Conservation (phyloP, 2,113 vertebrate genomes). For the Indri indri region DNA sequence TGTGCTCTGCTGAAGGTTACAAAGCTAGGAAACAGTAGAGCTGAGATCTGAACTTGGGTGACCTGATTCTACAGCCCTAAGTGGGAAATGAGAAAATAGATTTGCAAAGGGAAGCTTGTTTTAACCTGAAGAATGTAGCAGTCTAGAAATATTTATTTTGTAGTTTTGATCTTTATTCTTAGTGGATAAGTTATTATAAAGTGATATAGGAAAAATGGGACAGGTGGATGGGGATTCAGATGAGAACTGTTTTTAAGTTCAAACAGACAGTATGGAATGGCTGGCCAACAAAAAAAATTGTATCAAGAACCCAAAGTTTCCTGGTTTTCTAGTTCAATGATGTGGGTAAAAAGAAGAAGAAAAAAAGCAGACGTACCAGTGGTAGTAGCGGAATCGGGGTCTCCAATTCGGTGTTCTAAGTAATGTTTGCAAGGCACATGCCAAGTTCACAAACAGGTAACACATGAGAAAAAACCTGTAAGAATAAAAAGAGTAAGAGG, state of each 20-base stretch:
- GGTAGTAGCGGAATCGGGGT: constrained; percentile 94
- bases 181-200: background rate
- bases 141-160: background rate
- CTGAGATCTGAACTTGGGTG: background rate
- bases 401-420: constrained; percentile 95
- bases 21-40: background rate
- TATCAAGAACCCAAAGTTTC: background rate
- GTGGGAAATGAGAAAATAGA: background rate
- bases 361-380: constrained; percentile 85
- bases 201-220: background rate
- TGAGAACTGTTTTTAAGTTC: background rate
- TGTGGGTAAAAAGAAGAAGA: background rate
- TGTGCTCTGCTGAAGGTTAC: background rate
- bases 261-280: background rate
- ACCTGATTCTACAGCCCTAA: background rate
- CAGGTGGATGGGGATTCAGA: background rate
- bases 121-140: background rate
- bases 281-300: background rate
- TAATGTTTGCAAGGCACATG: constrained; percentile 93
- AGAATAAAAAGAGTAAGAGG: background rate
- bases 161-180: constrained; percentile 17
- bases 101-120: background rate
- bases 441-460: constrained; percentile 95
- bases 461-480: constrained; percentile 96
- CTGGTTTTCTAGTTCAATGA: background rate